Conservation (phyloP, 2,113 vertebrate genomes). For the Pterocles orientalis region DNA sequence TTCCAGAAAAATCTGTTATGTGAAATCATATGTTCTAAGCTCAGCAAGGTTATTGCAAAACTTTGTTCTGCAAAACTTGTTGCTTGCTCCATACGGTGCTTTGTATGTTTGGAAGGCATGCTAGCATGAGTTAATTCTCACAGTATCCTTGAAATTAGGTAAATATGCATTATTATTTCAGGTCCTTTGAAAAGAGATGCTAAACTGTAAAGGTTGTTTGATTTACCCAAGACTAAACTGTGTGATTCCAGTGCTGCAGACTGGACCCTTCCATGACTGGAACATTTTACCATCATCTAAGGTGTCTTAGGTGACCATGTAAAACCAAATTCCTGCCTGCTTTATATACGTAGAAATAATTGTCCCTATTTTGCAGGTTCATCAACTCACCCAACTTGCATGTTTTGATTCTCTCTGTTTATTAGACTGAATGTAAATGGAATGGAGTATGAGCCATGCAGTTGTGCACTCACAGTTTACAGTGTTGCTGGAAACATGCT, state of each 20-base stretch:
- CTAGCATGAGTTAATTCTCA: background rate
- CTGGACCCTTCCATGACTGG: background rate
- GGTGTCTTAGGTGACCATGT: background rate
- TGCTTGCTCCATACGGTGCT: background rate
- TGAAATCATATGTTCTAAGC: background rate
- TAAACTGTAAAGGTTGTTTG: background rate
- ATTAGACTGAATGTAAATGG: background rate
- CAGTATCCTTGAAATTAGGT: background rate
- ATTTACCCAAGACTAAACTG: background rate
- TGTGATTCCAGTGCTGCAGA: background rate
- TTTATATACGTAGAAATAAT: background rate
- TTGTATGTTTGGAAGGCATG: background rate
- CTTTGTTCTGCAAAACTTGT: background rate
- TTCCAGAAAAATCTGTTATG: background rate
- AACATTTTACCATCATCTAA: background rate
- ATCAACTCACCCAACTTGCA: background rate
- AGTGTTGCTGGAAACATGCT: slow-evolving; percentile 13
- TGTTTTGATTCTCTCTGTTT: background rate
- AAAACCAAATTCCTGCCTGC: background rate
- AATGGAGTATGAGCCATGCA: background rate
- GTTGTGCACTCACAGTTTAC: background rate
- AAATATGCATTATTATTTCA: background rate
- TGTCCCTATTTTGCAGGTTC: background rate
- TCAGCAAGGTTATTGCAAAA: background rate
- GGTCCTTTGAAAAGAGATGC: background rate